Conservation (phyloP, 1,140 invertebrate genomes). For the Pseudomyrmex gracilis region DNA sequence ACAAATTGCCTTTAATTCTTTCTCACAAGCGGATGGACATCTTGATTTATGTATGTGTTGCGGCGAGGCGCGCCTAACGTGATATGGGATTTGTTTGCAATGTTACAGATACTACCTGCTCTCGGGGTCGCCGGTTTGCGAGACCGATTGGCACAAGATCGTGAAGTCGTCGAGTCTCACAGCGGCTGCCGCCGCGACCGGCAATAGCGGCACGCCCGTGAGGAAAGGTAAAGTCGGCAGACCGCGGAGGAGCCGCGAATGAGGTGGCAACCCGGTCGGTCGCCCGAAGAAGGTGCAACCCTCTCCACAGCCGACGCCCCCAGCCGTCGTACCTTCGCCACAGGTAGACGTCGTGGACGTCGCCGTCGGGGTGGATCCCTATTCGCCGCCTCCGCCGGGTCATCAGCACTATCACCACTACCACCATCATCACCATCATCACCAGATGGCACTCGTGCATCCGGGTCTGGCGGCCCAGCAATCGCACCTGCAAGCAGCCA, state of each 20-base stretch:
- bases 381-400: constrained; percentile 85
- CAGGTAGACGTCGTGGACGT: constrained; percentile 82
- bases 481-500: constrained; percentile 75
- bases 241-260: constrained; percentile 88
- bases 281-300: constrained; percentile 85
- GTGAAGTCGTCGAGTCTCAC: constrained; percentile 88
- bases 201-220: constrained; percentile 87
- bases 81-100: background rate
- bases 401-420: constrained; percentile 81
- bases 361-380: constrained; percentile 81
- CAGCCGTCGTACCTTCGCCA: constrained; percentile 66
- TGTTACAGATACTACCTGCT: constrained; percentile 91
- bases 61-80: background rate
- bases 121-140: constrained; percentile 94
- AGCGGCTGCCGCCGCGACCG: constrained; percentile 86
- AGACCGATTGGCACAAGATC: constrained; percentile 96
- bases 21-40: no score
- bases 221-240: constrained; percentile 93
- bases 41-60: background rate
- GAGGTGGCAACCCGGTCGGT: constrained; percentile 88
- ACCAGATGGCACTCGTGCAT: constrained; percentile 78
- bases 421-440: constrained; percentile 76
- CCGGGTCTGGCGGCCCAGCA: constrained; percentile 74
- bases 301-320: constrained; percentile 77
- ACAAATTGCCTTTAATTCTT: no score